Base-by-base conservation (phyloP, 1,140 invertebrate genomes). In the Kradibia gibbosae region DNA sequence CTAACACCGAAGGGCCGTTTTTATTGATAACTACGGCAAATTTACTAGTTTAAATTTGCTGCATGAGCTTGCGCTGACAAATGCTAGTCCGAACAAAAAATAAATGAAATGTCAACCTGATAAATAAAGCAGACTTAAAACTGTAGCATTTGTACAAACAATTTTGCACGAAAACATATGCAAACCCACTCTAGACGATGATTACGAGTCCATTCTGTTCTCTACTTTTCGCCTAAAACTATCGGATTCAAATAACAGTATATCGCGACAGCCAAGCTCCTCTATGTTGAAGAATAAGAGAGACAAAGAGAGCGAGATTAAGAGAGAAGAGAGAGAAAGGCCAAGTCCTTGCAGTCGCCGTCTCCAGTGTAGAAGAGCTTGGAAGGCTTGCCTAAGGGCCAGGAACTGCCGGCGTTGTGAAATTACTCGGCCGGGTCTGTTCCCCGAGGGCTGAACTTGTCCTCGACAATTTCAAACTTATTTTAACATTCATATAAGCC, bases 401-500 rank as follows among this genome's bases (percentile, higher is more conserved):
- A 85, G 88, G 88, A 88, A 88, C 88, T 88, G 87, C 85, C 86
- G 86, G 86, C 86, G 89, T 87, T 86, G 88, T 87, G 87, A 89
- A 91, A 91, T 91, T 91, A 91, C 89, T 89, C 89, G 88, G 87
- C 88, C 86, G 88, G 86, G 88, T 84, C 77, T 84, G 75, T 75
- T 83, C 90, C 90, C 89, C 90, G 80, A 72, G 87, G 90, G 86
- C 86, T 83, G 86, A 91, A 91, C 89, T 91, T 91, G 90, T 91
- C 89, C 90, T 89, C 90, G 90, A 91, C 90, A 91, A 91, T 91
- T 91, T 91, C 90, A 90, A 91, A 91, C 90, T 91, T 91, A 91
- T 91, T 91, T 91, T 90, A 91, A 91, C 90, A 91, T 91, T 91
- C 90, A 91, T 91, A 91, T 91, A 91, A 91, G 88, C 88, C 87